These are phyloP conservation scores for Drosophila limbata DNA, from an alignment of 2,888 invertebrate species.

Conservation along the genomic window DNA sequence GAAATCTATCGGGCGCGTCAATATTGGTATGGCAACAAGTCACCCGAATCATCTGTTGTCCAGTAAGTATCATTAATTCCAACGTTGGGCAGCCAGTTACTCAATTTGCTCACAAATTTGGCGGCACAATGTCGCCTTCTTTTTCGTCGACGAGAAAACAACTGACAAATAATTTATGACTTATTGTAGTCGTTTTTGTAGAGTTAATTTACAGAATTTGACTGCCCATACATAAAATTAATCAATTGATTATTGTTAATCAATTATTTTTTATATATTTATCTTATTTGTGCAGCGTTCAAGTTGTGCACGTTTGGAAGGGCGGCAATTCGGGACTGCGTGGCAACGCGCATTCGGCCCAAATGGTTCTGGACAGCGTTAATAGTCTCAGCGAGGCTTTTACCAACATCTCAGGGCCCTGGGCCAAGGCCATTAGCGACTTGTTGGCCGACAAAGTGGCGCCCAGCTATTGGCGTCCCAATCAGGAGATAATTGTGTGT, in stretches of 20 bases:
- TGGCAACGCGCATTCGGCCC: constrained; percentile 87
- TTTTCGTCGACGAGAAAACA: no score
- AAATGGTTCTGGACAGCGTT: constrained; percentile 89
- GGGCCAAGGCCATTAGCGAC: constrained; percentile 88
- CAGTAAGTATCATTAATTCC: constrained; percentile 57
- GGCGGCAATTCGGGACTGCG: constrained; percentile 86
- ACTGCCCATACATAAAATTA: background rate
- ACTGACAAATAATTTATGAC: no score
- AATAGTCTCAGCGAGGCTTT: constrained; percentile 88
- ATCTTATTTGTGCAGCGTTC: constrained; percentile 84
- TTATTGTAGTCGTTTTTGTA: background rate
- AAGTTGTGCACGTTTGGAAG: constrained; percentile 90
- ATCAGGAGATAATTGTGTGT: constrained; percentile 89
- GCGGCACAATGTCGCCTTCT: no score
- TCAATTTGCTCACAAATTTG: background rate
- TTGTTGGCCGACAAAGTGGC: constrained; percentile 92
- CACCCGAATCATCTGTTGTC: constrained; percentile 90
- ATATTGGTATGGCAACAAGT: constrained; percentile 93
- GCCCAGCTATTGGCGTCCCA: constrained; percentile 93
- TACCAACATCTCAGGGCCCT: constrained; percentile 89
- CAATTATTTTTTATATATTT: background rate
- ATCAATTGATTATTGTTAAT: background rate
- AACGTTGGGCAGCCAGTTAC: background rate
- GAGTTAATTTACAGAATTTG: background rate
- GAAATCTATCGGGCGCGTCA: constrained; percentile 89